These are phyloP conservation scores for Henricia sp. DNA, from an alignment of 53 echinoderm and acorn worm species.

Conservation along the genomic window DNA sequence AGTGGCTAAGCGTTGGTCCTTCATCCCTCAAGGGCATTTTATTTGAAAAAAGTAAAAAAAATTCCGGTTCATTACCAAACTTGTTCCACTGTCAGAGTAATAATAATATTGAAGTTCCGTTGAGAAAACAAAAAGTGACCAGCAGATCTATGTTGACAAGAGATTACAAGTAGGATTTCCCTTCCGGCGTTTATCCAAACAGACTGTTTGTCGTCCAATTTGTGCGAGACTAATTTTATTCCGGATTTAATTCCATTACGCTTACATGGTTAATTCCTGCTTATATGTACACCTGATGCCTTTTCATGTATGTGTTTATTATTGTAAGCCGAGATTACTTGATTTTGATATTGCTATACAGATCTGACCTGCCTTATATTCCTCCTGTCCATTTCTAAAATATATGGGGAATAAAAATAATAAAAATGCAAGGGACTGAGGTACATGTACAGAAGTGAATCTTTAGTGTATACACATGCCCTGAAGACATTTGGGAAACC, in stretches of 20 bases:
- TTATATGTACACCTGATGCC: not conserved
- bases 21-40: not conserved
- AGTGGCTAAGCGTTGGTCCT: too few species aligned
- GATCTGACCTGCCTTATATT: too few species aligned
- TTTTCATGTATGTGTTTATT: constrained; percentile 17
- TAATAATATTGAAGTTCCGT: constrained; percentile 38
- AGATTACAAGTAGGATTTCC: constrained; percentile 42
- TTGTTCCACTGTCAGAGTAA: constrained; percentile 18
- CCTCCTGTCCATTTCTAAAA: too few species aligned
- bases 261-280: not conserved
- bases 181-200: constrained; percentile 25
- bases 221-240: not conserved
- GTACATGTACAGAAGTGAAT: too few species aligned
- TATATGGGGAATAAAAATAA: too few species aligned
- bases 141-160: constrained; percentile 27
- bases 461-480: too few species aligned
- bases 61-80: constrained; percentile 23
- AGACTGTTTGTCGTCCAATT: constrained; percentile 4
- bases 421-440: too few species aligned
- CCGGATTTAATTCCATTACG: constrained; percentile 6
- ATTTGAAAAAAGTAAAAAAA: not conserved
- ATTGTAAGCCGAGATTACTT: not conserved
- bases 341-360: not conserved
- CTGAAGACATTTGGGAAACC: too few species aligned
- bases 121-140: constrained; percentile 34